These are phyloP conservation scores for Lateolabrax maculatus DNA, from an alignment of 2,797 vertebrate genomes.

Conservation along the genomic window DNA sequence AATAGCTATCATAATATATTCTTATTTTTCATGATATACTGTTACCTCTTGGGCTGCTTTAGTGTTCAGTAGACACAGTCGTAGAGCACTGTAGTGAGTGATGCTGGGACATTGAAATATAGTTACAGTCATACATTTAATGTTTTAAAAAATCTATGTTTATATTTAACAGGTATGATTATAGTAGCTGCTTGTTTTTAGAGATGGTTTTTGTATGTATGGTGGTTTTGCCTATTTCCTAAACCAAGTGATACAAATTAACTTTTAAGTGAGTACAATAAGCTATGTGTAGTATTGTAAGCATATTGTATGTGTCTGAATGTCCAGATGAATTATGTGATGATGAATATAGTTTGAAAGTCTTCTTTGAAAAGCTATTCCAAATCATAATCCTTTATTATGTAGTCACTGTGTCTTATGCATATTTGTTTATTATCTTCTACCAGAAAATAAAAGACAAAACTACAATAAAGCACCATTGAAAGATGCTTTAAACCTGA, in stretches of 20 bases:
- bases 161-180: constrained; percentile 9
- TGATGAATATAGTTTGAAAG: not conserved
- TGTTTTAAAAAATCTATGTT: constrained; percentile 20
- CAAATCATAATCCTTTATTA: constrained; percentile 1
- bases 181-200: constrained; percentile 22
- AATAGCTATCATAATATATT: constrained; percentile 15
- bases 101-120: constrained; percentile 1
- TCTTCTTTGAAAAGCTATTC: constrained; percentile 1
- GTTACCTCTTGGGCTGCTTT: constrained; percentile 16
- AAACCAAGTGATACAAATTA: constrained; percentile 6
- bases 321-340: constrained; percentile 4
- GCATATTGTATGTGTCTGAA: constrained; percentile 22
- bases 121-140: not conserved
- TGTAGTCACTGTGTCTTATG: constrained; percentile 3
- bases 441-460: constrained; percentile 6
- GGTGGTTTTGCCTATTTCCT: constrained; percentile 16
- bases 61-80: constrained; percentile 20
- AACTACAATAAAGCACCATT: not conserved
- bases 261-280: constrained; percentile 1
- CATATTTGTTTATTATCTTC: constrained; percentile 27
- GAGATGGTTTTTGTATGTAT: constrained; percentile 40
- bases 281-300: constrained; percentile 9
- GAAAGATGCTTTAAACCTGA: constrained; percentile 5
- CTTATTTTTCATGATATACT: constrained; percentile 31
- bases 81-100: constrained; percentile 30